Evolutionary conservation across 1,140 invertebrate genomes (phyloP).

Genomic region (Drosophila santomea): DNA sequence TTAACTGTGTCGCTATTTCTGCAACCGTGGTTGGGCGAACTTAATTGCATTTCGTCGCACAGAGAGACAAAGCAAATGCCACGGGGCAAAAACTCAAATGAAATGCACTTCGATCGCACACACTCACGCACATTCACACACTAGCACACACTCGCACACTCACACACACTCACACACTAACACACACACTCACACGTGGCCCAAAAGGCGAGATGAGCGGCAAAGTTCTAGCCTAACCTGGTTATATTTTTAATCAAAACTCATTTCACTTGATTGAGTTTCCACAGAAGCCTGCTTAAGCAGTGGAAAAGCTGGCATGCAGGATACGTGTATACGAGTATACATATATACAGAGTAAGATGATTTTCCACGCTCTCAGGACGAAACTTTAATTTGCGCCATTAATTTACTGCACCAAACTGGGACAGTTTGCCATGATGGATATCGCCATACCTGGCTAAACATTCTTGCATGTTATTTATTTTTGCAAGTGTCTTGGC

Average conservation of each 20-base stretch:
- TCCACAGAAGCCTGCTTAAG: constrained; percentile 39
- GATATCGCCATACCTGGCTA: constrained; percentile 16
- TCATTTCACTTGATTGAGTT: constrained; percentile 79
- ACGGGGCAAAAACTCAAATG: constrained; percentile 36
- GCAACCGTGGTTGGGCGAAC: constrained; percentile 2
- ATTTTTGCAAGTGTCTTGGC: constrained; percentile 45
- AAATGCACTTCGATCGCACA: constrained; percentile 47
- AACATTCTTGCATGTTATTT: constrained; percentile 42
- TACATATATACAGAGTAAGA: not conserved
- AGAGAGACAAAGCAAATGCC: constrained; percentile 45
- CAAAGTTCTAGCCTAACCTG: constrained; percentile 60
- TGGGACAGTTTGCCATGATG: constrained; percentile 34
- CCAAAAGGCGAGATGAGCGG: constrained; percentile 32
- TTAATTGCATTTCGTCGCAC: constrained; percentile 55
- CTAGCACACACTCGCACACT: not conserved
- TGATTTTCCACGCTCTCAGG: not conserved
- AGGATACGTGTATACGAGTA: too few species aligned
- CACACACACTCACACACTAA: not conserved
- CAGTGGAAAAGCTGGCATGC: too few species aligned
- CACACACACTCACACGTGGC: not conserved
- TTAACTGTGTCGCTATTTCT: constrained; percentile 12
- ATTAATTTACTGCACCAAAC: constrained; percentile 31
- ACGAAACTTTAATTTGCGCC: constrained; percentile 41
- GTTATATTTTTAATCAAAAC: constrained; percentile 83
- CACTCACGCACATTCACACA: constrained; percentile 10